These are phyloP conservation scores for Polypedilum pembai DNA, from an alignment of 1,140 invertebrate species.

Conservation along the genomic window DNA sequence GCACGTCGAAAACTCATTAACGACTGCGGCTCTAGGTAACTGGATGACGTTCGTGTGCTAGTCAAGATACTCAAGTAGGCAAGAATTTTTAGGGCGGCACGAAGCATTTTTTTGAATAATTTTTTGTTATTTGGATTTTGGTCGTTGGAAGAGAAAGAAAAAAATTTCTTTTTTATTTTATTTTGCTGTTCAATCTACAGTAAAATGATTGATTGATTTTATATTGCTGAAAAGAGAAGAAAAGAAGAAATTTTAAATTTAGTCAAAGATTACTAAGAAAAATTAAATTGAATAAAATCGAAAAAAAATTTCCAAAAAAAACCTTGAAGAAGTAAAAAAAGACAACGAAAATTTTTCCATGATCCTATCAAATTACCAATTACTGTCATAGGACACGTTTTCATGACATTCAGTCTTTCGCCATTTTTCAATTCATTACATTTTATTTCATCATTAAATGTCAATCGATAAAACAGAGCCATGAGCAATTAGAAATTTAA, in stretches of 20 bases:
- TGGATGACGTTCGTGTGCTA: background rate
- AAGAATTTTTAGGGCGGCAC: background rate
- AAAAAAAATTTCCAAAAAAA: too few species aligned
- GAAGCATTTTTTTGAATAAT: background rate
- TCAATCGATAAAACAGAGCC: too few species aligned
- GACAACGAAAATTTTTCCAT: too few species aligned
- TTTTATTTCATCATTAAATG: too few species aligned
- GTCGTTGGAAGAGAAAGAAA: background rate
- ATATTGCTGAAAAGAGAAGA: background rate
- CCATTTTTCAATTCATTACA: too few species aligned
- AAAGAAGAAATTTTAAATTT: background rate
- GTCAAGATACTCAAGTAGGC: conserved; percentile 15
- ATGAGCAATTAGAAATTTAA: too few species aligned
- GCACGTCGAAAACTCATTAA: background rate
- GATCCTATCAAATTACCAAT: too few species aligned
- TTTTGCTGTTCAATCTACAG: background rate
- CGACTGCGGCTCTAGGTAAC: background rate
- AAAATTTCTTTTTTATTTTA: background rate
- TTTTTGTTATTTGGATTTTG: too few species aligned
- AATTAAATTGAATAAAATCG: too few species aligned
- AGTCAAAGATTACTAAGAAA: background rate
- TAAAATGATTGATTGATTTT: conserved; percentile 2
- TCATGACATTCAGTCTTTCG: too few species aligned
- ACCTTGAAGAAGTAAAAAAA: too few species aligned
- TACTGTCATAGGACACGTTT: too few species aligned